Conservation (phyloP, 2,888 invertebrate genomes). For the Meta bourneti region DNA sequence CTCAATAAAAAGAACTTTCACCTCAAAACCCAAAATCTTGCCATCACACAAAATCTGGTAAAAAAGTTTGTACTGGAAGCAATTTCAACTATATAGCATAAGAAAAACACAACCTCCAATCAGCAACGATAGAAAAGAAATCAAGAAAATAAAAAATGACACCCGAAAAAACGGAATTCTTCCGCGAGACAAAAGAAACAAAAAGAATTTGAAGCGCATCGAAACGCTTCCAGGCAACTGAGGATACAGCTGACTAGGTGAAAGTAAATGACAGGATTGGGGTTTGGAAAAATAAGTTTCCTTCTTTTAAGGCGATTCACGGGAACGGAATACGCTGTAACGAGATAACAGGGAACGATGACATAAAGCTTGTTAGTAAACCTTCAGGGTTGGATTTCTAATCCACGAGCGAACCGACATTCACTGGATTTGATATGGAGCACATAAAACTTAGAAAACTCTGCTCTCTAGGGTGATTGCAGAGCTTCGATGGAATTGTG, state of each 20-base stretch:
- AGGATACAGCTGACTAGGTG: background rate
- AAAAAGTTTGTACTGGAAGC: background rate
- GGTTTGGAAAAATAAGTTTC: conserved; percentile 37
- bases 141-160: background rate
- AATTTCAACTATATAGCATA: background rate
- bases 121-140: conserved; percentile 7
- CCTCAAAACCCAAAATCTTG: too few species aligned
- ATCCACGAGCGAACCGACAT: background rate
- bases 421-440: background rate
- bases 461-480: too few species aligned
- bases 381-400: conserved; percentile 28
- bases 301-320: conserved; percentile 61
- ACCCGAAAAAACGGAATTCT: conserved; percentile 1
- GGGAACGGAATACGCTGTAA: conserved; percentile 29
- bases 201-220: conserved; percentile 9
- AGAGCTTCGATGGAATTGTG: too few species aligned
- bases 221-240: conserved; percentile 11
- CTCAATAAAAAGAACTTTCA: too few species aligned
- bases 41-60: too few species aligned
- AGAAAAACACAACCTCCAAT: conserved; percentile 9
- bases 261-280: conserved; percentile 48
- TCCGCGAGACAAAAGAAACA: background rate
- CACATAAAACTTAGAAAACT: too few species aligned
- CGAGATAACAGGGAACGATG: conserved; percentile 51
- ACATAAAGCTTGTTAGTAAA: conserved; percentile 57